Evolutionary conservation across 1,140 invertebrate species (phyloP).

Genomic region (Lordiphosa clarofinis): DNA sequence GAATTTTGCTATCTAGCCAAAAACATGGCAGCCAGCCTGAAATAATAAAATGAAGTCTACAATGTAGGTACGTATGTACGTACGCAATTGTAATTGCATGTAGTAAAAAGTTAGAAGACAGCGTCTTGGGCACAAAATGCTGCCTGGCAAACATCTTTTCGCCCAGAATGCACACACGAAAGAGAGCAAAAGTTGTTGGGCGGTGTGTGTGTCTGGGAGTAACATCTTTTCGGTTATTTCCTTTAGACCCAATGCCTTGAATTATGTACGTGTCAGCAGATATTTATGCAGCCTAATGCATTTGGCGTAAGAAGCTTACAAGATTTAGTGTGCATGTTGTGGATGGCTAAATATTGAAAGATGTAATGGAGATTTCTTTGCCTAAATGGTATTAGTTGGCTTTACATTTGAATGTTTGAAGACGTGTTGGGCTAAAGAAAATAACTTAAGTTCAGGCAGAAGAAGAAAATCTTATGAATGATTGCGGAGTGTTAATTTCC

Average conservation of each 20-base stretch:
- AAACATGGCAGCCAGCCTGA: background rate
- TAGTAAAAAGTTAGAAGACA: conserved; percentile 11
- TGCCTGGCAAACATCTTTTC: background rate
- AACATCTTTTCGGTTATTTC: conserved; percentile 5
- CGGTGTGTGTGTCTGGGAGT: background rate
- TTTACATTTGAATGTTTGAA: conserved; percentile 1
- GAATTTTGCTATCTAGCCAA: conserved; percentile 13
- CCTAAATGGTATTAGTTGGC: conserved; percentile 10
- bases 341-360: conserved; percentile 12
- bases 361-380: conserved; percentile 10
- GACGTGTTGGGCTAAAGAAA: too few species aligned
- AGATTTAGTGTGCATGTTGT: conserved; percentile 10
- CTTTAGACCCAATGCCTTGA: conserved; percentile 10
- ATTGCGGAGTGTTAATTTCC: too few species aligned
- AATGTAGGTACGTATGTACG: background rate
- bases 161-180: conserved; percentile 10
- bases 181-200: background rate
- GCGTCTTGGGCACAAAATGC: conserved; percentile 10
- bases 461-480: too few species aligned
- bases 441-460: too few species aligned
- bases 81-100: conserved; percentile 2
- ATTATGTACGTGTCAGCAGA: conserved; percentile 20
- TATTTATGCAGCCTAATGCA: conserved; percentile 23
- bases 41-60: background rate
- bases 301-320: conserved; percentile 18